phyloP scores from a whole-genome alignment of 2,797 vertebrate species.

The Halcyon leucocephala region DNA sequence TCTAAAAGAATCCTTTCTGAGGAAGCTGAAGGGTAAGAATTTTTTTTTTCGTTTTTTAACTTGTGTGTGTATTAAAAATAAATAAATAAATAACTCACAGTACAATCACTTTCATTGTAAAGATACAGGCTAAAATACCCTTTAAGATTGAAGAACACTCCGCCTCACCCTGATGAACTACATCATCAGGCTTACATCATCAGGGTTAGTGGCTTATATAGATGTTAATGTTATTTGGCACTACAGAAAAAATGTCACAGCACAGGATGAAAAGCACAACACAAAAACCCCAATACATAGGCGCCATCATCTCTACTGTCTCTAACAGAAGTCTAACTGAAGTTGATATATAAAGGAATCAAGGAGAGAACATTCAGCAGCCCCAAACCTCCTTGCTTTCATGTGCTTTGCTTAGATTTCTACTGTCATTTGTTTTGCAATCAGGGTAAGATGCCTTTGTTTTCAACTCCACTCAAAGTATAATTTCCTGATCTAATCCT shows the following conservation, averaged over 20 bases:
- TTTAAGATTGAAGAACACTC: background rate
- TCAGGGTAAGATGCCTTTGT: background rate
- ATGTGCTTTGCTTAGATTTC: background rate
- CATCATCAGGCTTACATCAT: too few relatives aligned
- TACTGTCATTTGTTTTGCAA: background rate
- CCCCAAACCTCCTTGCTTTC: background rate
- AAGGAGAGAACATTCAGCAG: background rate
- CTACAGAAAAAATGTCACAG: background rate
- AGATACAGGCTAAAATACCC: background rate
- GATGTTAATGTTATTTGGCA: background rate
- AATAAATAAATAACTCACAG: background rate
- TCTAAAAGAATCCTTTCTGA: background rate
- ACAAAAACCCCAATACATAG: fast-evolving
- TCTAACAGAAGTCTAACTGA: background rate
- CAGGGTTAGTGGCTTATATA: background rate
- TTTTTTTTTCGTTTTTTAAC: too few relatives aligned
- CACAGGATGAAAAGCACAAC: background rate
- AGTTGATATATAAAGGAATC: background rate
- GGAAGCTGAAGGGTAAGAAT: background rate
- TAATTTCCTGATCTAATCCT: background rate
- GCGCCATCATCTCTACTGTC: background rate
- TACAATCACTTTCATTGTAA: background rate
- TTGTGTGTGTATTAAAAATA: background rate
- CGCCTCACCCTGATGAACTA: background rate
- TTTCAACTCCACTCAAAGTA: background rate